These are phyloP conservation scores for Lacerta bilineata DNA, from an alignment of 2,797 vertebrate species.

Conservation along the genomic window DNA sequence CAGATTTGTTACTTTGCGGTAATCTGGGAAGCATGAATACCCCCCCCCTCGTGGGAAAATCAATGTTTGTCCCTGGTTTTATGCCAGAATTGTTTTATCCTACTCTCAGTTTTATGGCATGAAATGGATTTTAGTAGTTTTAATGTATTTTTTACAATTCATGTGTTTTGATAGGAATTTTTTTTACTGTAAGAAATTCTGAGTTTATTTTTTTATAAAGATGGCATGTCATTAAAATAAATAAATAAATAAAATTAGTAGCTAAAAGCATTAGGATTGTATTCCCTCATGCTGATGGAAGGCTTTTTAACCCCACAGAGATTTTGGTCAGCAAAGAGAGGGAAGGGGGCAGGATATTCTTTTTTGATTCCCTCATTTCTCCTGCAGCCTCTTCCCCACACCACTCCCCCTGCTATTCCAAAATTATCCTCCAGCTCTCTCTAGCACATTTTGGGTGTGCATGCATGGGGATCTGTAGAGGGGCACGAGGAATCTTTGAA, in stretches of 20 bases:
- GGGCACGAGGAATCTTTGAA: not conserved
- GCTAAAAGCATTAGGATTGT: not conserved
- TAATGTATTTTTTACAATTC: not conserved
- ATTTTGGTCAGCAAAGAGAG: not conserved
- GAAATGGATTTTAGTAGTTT: not conserved
- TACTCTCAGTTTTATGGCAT: not conserved
- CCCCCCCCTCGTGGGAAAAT: not conserved
- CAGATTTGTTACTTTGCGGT: not conserved
- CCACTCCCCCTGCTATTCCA: not conserved
- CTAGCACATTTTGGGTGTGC: not conserved
- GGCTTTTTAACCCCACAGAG: not conserved
- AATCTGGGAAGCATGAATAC: not conserved
- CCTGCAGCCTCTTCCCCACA: not conserved
- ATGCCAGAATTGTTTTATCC: not conserved
- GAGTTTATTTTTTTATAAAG: not conserved
- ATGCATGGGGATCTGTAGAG: not conserved
- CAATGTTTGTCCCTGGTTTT: not conserved
- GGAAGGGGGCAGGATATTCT: not conserved
- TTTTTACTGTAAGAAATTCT: not conserved
- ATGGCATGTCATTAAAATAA: not conserved
- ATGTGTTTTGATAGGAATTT: not conserved
- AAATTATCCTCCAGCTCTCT: not conserved
- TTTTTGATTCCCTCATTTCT: not conserved
- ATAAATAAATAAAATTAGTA: fast-evolving
- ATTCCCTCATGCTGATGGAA: not conserved